Base-by-base conservation (phyloP, 2,113 vertebrate genomes). In the Donacobius atricapilla region DNA sequence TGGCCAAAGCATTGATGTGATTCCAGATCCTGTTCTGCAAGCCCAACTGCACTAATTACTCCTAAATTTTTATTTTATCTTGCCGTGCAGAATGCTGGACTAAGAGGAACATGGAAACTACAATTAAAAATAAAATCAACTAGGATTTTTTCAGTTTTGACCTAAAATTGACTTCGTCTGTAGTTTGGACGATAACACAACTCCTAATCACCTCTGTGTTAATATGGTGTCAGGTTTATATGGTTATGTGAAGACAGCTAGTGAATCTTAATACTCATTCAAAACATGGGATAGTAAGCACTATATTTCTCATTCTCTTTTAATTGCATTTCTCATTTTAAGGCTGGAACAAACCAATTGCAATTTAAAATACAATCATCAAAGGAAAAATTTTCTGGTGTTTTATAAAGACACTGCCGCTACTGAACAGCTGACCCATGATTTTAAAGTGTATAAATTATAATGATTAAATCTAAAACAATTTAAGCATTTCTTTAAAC, bases 371-470 rank as follows among this genome's bases (percentile, higher is more conserved):
- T 39, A 35, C 8, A 60, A 21, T 83, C 53, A 93, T 85, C 83
- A 83, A 64, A 78, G n/a, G 40, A 75, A 91, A 63, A 33, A 57
- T 31, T 37, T 76, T 80, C 50, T 56, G 30, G 6, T 23, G 7
- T 87, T 91, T 87, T 89, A 40, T 83, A 88, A 96, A 96, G 73
- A 71, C 13, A 50, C 35, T 44, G 9, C 28, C 84, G 16, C 45
- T 88, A 77, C 39, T 66, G 60, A 93, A 90, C 15, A 78, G 30
- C 60, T 92, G 77, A 87, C 31, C 37, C 30, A 53, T 37, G 33
- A 69, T 93, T 91, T 91, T 75, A 85, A 96, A 96, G 30, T 80
- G 50, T 81, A 65, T 85, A 81, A 93, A 83, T 97, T 44, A 83
- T 23, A 93, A 70, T 70, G 30, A 94, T 94, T 90, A 83, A 77